Conservation (phyloP, 2,888 invertebrate genomes). For the Strigamia maritima region DNA sequence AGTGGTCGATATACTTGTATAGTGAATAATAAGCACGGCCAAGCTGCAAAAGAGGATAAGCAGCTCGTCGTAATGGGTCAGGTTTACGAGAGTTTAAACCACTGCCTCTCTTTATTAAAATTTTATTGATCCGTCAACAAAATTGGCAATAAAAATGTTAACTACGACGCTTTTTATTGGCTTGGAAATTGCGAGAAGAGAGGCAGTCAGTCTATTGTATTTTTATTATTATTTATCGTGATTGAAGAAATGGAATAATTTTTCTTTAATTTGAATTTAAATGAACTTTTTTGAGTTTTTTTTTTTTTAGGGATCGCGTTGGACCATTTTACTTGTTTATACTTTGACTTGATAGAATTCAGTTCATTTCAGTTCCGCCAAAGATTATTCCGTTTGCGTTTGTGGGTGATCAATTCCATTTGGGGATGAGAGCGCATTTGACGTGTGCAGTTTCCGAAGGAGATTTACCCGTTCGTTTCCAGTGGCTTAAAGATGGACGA, state of each 20-base stretch:
- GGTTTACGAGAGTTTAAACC: conserved; percentile 28
- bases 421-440: conserved; percentile 43
- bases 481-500: conserved; percentile 60
- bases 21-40: conserved; percentile 85
- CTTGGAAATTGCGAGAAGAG: neutral
- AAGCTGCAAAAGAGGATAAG: conserved; percentile 69
- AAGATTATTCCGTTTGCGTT: conserved; percentile 42
- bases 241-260: conserved; percentile 1
- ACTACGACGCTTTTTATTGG: conserved; percentile 13
- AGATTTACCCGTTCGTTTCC: conserved; percentile 42
- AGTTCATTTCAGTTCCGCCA: conserved; percentile 42
- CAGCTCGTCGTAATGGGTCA: conserved; percentile 38
- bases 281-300: too few species aligned
- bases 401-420: conserved; percentile 40
- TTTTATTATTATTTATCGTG: neutral
- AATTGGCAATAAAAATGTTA: conserved; percentile 19
- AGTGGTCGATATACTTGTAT: conserved; percentile 93
- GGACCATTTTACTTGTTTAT: neutral
- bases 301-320: neutral
- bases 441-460: conserved; percentile 44
- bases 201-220: conserved; percentile 6
- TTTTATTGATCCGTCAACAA: neutral
- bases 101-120: conserved; percentile 30
- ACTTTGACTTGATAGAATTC: neutral
- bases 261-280: neutral